Evolutionary conservation across 2,113 vertebrate genomes (phyloP).

Genomic region (Neotoma lepida): DNA sequence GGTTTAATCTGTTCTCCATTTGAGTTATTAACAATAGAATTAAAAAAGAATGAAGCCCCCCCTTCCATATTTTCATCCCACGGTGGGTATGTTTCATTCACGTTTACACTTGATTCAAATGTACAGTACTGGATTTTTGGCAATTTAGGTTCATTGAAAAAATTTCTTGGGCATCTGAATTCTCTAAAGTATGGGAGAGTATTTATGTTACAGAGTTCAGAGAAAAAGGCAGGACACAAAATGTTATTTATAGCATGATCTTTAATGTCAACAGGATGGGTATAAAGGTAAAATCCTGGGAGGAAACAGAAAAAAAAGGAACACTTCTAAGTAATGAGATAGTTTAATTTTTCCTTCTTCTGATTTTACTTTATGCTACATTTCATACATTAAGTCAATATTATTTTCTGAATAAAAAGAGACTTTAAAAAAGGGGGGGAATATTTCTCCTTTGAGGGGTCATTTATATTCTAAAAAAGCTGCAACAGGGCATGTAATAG

Average conservation of each 20-base stretch:
- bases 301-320: not conserved
- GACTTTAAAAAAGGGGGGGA: not conserved
- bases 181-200: not conserved
- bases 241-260: not conserved
- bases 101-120: conserved; percentile 7
- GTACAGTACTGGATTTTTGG: not conserved
- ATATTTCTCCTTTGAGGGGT: not conserved
- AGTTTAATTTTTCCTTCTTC: not conserved
- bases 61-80: conserved; percentile 47
- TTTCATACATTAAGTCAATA: not conserved
- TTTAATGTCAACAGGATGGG: not conserved
- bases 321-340: not conserved
- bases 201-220: not conserved
- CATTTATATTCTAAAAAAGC: conserved; percentile 6
- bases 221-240: not conserved
- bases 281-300: not conserved
- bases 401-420: conserved; percentile 39
- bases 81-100: not conserved
- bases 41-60: not conserved
- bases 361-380: not conserved
- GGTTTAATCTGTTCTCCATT: conserved; percentile 62
- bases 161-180: not conserved
- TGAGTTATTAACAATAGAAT: conserved; percentile 39
- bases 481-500: not conserved
- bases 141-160: conserved; percentile 51